These are phyloP conservation scores for Hemicrepidius hirtus DNA, from an alignment of 2,888 invertebrate species.

Conservation along the genomic window DNA sequence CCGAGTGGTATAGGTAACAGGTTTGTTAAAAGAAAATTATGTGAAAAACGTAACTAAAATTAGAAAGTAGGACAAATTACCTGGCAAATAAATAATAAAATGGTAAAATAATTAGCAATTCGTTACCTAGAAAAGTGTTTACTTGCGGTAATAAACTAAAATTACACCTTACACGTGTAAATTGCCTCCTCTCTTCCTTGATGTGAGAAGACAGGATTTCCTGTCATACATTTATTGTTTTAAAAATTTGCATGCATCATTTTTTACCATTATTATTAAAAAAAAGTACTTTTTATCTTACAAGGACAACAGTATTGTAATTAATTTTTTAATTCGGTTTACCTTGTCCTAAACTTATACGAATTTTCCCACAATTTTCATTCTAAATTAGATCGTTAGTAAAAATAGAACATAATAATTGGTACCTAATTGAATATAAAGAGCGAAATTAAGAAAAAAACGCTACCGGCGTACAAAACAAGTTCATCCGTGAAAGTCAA, in stretches of 20 bases:
- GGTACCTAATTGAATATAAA: constrained; percentile 36
- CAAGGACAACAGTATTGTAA: constrained; percentile 11
- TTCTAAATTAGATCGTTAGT: constrained; percentile 13
- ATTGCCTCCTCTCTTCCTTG: constrained; percentile 14
- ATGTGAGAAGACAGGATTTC: constrained; percentile 32
- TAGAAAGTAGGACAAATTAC: constrained; percentile 23
- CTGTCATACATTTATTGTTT: constrained; percentile 29
- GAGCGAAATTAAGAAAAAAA: constrained; percentile 40
- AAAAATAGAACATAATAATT: constrained; percentile 28
- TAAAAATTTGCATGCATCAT: constrained; percentile 3
- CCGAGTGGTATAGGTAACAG: no score
- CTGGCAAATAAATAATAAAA: background rate
- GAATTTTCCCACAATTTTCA: constrained; percentile 13
- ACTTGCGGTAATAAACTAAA: constrained; percentile 19
- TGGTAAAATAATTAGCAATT: constrained; percentile 8
- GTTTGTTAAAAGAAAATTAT: background rate
- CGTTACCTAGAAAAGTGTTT: background rate
- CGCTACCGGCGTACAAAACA: constrained; percentile 42
- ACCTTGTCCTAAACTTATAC: background rate
- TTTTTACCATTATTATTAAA: background rate
- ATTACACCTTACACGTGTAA: constrained; percentile 16
- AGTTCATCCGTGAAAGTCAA: constrained; percentile 50
- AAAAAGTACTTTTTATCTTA: background rate
- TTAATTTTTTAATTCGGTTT: background rate
- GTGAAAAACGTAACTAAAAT: constrained; percentile 1